These are phyloP conservation scores for Phyllotreta cruciferae DNA, from an alignment of 2,888 invertebrate species.

Conservation along the genomic window DNA sequence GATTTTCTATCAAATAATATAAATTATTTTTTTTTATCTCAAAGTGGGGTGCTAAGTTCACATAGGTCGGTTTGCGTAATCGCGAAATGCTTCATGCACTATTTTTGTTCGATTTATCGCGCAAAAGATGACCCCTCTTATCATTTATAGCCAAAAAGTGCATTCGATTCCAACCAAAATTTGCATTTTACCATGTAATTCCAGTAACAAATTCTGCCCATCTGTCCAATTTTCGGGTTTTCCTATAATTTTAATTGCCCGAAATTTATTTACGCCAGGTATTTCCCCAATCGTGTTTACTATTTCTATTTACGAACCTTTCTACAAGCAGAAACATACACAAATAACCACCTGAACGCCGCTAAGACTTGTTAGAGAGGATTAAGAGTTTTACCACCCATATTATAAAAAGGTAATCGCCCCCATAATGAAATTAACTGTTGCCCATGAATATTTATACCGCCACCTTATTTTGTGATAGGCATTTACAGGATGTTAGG, in stretches of 20 bases:
- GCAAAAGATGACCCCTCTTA: no score
- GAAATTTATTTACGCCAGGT: conserved; percentile 10
- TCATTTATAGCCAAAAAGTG: no score
- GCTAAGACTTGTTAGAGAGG: conserved; percentile 16
- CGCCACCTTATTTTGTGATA: conserved; percentile 19
- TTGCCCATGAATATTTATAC: conserved; percentile 31
- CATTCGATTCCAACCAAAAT: no score
- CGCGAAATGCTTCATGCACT: no score
- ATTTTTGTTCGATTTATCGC: no score
- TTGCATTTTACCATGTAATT: no score
- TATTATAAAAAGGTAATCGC: conserved; percentile 28
- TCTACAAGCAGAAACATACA: not conserved
- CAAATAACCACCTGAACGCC: conserved; percentile 1
- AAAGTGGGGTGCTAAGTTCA: no score
- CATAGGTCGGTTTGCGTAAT: no score
- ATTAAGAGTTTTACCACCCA: conserved; percentile 24
- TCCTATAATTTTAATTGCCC: not conserved
- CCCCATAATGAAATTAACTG: conserved; percentile 25
- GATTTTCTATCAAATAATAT: no score
- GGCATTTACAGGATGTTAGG: conserved; percentile 20
- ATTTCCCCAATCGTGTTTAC: not conserved
- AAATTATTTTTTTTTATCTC: no score
- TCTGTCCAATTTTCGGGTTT: conserved; percentile 4
- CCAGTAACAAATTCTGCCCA: not conserved
- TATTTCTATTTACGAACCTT: conserved; percentile 1